phyloP scores from a whole-genome alignment of 2,797 vertebrate species.

The Numenius phaeopus region DNA sequence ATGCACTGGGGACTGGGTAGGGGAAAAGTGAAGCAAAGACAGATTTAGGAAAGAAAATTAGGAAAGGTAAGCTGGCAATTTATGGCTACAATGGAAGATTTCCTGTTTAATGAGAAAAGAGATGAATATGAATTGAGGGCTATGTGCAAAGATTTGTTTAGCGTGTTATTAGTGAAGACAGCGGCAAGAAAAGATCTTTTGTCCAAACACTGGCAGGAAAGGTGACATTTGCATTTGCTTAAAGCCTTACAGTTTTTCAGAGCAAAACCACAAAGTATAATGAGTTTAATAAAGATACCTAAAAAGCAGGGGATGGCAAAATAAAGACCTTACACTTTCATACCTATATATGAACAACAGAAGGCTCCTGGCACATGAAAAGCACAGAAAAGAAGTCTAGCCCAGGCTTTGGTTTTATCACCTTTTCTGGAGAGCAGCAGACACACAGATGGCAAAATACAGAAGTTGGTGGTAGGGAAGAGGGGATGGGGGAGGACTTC shows the following conservation, averaged over 20 bases:
- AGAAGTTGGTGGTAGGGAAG: neutral
- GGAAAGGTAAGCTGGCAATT: constrained; percentile 10
- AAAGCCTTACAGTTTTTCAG: constrained; percentile 11
- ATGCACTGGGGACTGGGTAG: no score
- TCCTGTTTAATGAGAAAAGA: constrained; percentile 50
- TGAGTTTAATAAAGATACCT: neutral
- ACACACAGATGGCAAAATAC: neutral
- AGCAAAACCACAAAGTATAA: neutral
- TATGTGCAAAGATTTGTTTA: constrained; percentile 62
- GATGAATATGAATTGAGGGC: constrained; percentile 39
- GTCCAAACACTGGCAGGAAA: constrained; percentile 50
- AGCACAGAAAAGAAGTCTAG: neutral
- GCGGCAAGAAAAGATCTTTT: constrained; percentile 49
- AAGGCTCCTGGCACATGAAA: neutral
- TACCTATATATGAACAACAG: neutral
- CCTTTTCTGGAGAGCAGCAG: neutral
- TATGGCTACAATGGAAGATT: constrained; percentile 41
- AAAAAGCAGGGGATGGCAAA: neutral
- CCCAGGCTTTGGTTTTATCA: neutral
- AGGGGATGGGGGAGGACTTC: neutral
- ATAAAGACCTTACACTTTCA: constrained; percentile 3
- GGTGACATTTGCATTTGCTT: constrained; percentile 44
- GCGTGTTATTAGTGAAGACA: constrained; percentile 47
- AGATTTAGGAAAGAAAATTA: constrained; percentile 12
- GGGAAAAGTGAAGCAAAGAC: neutral